Base-by-base conservation (phyloP, 2,113 vertebrate species). In the Centrocercus urophasianus region DNA sequence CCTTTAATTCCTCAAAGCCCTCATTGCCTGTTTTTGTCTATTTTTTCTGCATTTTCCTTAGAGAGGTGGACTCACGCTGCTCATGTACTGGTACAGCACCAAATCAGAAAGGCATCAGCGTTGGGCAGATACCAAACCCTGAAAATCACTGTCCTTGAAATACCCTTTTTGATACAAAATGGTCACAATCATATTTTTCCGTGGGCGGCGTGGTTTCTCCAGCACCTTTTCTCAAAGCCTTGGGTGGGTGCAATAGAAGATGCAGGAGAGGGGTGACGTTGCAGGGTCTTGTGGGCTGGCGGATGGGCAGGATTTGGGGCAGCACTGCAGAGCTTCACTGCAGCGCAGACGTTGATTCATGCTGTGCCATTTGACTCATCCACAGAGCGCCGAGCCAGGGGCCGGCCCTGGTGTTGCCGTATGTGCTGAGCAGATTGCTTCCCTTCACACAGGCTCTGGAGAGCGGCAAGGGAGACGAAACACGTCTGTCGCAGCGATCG, bases 301-400 rank as follows among this genome's bases (percentile, higher is more conserved):
- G 59, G 20, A 13, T 21, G 34, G 24, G 22, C 13, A 15, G 89
- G 77, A 64, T 82, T 57, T 22, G 45, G 45, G 47, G 47, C 47
- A 48, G 47, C 0, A 15, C 86, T 1, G 0, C 4, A 72, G 42
- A 0, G 0, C 45, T 67, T 60, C 2, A 2, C 4, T 2, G 59
- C 83, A 67, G 50, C 2, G 2, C 6, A 34, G 34, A 30, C n/a
- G 0, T 13, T 5, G 75, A 25, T 3, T 72, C 76, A 2, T 74
- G 82, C 86, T 88, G 43, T 74, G 14, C 87, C 19, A 19, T 30
- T 60, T 43, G 89, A 76, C 76, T 73, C 83, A 69, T 0, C 0
- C 6, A 1, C 0, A 12, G 67, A 76, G 60, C 92, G 63, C 75
- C 0, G 1, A 85, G 66, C 83, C 38, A 0, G 5, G 19, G 83